Evolutionary conservation across 1,140 invertebrate genomes (phyloP).

Genomic region (Lepidotrigona ventralis): DNA sequence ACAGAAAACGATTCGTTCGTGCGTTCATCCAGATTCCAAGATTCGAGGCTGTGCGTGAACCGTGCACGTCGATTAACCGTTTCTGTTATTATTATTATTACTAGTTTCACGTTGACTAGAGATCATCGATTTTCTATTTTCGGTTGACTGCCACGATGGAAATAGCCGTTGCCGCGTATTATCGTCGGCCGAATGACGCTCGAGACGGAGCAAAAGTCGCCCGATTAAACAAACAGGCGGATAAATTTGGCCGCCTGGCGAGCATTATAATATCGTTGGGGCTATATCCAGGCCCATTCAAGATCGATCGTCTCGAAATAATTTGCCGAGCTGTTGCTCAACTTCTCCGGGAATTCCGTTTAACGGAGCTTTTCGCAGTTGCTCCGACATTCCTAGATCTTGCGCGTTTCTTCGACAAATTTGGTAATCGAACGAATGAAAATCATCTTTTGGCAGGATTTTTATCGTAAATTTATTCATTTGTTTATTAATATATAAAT

Average conservation of each 20-base stretch:
- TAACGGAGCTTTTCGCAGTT: not conserved
- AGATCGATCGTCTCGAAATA: conserved; percentile 33
- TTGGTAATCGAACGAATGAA: not conserved
- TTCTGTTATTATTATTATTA: not conserved
- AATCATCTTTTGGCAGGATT: no score
- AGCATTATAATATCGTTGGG: conserved; percentile 20
- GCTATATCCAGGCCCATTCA: conserved; percentile 28
- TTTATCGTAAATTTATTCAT: not conserved
- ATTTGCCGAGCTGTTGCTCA: not conserved
- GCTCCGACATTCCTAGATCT: not conserved
- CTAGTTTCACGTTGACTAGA: not conserved
- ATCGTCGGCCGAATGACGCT: conserved; percentile 29
- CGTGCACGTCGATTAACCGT: not conserved
- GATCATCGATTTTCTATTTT: conserved; percentile 13
- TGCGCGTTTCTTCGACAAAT: not conserved
- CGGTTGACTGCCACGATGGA: not conserved
- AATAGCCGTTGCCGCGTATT: conserved; percentile 36
- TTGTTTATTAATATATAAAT: no score
- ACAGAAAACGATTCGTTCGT: conserved; percentile 22
- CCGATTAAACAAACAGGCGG: conserved; percentile 33
- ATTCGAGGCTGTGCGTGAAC: not conserved
- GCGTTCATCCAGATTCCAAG: not conserved
- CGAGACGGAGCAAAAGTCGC: conserved; percentile 18
- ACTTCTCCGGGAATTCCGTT: not conserved
- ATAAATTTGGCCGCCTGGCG: conserved; percentile 24